phyloP scores from a whole-genome alignment of 23 tunicate species.

The Oikopleura vanhoeffeni region DNA sequence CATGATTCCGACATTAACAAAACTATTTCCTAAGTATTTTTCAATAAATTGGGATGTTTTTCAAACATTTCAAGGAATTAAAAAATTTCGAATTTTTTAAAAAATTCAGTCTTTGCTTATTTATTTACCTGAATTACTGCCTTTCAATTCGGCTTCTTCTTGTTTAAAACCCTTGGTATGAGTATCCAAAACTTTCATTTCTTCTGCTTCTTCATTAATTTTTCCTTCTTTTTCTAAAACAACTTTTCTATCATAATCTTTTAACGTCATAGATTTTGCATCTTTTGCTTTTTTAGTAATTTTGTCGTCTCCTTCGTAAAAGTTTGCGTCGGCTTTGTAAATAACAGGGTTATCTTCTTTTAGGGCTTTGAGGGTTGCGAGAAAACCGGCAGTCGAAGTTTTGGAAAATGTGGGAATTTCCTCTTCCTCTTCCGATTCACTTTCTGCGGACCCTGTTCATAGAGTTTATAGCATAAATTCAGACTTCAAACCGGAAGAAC shows the following conservation, averaged over 20 bases:
- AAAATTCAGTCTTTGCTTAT: no score
- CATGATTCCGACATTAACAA: no score
- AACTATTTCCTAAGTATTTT: no score
- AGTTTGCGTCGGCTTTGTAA: neutral
- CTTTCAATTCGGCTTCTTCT: neutral
- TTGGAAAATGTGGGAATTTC: neutral
- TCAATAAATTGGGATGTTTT: no score
- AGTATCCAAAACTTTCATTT: neutral
- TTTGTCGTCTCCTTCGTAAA: neutral
- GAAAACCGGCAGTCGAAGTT: neutral
- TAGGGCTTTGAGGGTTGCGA: neutral
- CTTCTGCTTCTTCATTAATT: slow-evolving; percentile 8
- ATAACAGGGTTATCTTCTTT: neutral
- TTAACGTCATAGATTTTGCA: neutral
- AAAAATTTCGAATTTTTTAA: no score
- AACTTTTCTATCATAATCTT: neutral
- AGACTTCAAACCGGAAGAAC: no score
- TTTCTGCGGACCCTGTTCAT: no score
- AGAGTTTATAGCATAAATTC: no score
- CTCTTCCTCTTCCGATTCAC: slow-evolving; percentile 5
- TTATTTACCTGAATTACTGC: no score
- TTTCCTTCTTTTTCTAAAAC: neutral
- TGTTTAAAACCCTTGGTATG: neutral
- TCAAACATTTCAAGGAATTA: no score
- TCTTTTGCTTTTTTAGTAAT: neutral